Conservation (phyloP, 2,113 vertebrate species). For the Eclectus roratus region DNA sequence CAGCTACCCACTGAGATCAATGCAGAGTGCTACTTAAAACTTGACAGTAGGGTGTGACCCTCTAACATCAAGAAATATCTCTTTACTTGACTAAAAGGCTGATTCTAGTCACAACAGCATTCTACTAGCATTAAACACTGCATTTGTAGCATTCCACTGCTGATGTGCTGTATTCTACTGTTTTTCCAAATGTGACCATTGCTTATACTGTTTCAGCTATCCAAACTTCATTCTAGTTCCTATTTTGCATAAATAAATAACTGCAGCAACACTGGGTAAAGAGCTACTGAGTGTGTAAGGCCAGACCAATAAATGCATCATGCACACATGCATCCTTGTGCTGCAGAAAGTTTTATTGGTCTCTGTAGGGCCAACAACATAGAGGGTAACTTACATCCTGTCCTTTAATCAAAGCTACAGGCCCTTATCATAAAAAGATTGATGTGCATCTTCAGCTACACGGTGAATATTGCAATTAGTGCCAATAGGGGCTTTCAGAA, state of each 20-base stretch:
- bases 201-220: background rate
- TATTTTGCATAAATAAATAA: background rate
- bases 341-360: background rate
- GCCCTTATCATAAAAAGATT: background rate
- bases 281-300: background rate
- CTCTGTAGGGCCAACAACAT: background rate
- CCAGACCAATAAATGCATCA: background rate
- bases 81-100: conserved; percentile 22
- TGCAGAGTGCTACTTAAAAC: conserved; percentile 8
- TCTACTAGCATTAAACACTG: conserved; percentile 20
- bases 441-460: background rate
- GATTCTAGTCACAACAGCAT: background rate
- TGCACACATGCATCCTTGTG: background rate
- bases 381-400: background rate
- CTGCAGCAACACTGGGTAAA: background rate
- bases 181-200: background rate
- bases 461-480: background rate
- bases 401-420: background rate
- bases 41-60: conserved; percentile 1
- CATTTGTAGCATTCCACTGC: conserved; percentile 25
- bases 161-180: background rate
- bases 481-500: background rate
- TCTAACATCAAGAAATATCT: conserved; percentile 10
- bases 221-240: background rate
- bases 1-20: conserved; percentile 41